Conservation (phyloP, 1,140 invertebrate species). For the Ridgeia piscesae region DNA sequence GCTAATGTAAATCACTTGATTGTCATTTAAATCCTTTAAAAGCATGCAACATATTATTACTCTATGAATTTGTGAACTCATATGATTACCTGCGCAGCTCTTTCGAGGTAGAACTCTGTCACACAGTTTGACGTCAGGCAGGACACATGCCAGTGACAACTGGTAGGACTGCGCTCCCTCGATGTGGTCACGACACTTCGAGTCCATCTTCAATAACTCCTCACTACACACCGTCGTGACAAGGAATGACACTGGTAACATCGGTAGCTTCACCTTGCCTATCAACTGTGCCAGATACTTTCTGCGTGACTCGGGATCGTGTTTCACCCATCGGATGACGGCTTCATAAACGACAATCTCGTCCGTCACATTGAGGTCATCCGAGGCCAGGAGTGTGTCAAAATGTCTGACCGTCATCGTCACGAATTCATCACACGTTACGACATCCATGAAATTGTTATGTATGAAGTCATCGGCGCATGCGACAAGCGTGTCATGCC, state of each 20-base stretch:
- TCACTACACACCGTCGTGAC: slow-evolving; percentile 50
- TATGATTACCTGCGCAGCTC: slow-evolving; percentile 53
- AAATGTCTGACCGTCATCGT: slow-evolving; percentile 42
- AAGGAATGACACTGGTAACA: slow-evolving; percentile 48
- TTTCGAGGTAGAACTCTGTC: slow-evolving; percentile 53
- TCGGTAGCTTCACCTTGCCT: slow-evolving; percentile 51
- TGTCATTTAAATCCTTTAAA: too few species aligned
- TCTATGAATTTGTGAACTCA: neutral
- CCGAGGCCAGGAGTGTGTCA: slow-evolving; percentile 40
- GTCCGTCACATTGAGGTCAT: slow-evolving; percentile 47
- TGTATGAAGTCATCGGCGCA: slow-evolving; percentile 51
- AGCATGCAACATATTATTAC: too few species aligned
- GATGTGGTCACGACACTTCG: slow-evolving; percentile 54
- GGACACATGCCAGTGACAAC: slow-evolving; percentile 50
- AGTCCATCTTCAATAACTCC: slow-evolving; percentile 46
- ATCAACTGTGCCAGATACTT: slow-evolving; percentile 45
- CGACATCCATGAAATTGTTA: slow-evolving; percentile 52
- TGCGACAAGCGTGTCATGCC: slow-evolving; percentile 47
- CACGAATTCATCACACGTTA: slow-evolving; percentile 47
- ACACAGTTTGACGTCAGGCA: slow-evolving; percentile 41
- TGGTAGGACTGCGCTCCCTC: slow-evolving; percentile 55
- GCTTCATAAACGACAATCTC: slow-evolving; percentile 55
- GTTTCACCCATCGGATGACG: slow-evolving; percentile 52
- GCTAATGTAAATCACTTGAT: too few species aligned
- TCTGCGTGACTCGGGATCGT: slow-evolving; percentile 31